Conservation (phyloP, 2,888 invertebrate genomes). For the Luperina testacea region DNA sequence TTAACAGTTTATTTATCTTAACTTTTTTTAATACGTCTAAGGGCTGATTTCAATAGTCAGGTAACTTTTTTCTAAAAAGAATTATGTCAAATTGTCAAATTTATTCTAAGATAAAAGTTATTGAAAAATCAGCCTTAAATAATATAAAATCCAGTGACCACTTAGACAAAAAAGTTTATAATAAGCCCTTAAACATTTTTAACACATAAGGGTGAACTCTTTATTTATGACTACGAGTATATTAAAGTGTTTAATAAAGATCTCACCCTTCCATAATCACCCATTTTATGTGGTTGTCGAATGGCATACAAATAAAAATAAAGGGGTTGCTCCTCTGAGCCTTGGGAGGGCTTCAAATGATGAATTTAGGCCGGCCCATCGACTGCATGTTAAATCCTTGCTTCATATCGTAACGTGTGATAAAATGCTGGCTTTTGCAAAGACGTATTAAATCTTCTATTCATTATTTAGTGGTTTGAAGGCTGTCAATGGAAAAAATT, state of each 20-base stretch:
- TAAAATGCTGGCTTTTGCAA: background rate
- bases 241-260: conserved; percentile 16
- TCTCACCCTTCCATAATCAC: conserved; percentile 13
- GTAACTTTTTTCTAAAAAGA: background rate
- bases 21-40: background rate
- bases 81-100: no score
- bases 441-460: background rate
- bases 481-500: background rate
- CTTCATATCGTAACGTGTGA: conserved; percentile 19
- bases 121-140: background rate
- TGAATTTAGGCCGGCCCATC: conserved; percentile 53
- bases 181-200: background rate
- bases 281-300: conserved; percentile 23
- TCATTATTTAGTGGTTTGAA: background rate
- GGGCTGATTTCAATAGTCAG: background rate
- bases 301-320: conserved; percentile 52
- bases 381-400: conserved; percentile 26
- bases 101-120: no score
- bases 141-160: background rate
- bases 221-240: background rate
- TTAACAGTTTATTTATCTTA: background rate
- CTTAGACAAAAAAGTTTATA: no score
- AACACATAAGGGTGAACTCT: background rate
- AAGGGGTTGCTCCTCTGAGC: conserved; percentile 24
- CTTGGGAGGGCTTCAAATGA: conserved; percentile 51